These are phyloP conservation scores for Leucophenga montana DNA, from an alignment of 2,888 invertebrate genomes.

Conservation along the genomic window DNA sequence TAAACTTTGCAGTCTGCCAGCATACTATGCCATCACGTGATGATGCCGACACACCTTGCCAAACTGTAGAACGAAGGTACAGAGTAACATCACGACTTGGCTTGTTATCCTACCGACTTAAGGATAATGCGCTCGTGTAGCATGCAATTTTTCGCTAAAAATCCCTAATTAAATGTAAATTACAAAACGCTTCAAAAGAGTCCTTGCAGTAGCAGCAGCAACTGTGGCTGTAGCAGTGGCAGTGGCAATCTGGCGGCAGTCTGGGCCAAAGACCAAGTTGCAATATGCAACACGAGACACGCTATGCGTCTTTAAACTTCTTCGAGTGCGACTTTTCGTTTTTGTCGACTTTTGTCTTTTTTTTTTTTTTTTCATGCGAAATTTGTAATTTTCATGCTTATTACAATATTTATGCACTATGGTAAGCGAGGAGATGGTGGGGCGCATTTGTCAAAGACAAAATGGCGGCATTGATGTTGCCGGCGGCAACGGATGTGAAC, in stretches of 20 bases:
- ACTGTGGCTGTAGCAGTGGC: background rate
- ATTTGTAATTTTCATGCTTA: conserved; percentile 65
- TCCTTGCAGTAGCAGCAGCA: background rate
- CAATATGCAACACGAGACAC: conserved; percentile 7
- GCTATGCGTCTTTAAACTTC: too few species aligned
- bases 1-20: conserved; percentile 35
- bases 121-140: conserved; percentile 34
- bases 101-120: conserved; percentile 33
- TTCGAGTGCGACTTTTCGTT: background rate
- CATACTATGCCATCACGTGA: conserved; percentile 23
- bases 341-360: conserved; percentile 1
- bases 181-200: conserved; percentile 57
- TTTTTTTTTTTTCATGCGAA: conserved; percentile 28
- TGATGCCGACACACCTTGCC: background rate
- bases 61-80: background rate
- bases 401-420: conserved; percentile 61
- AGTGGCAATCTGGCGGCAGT: background rate
- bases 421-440: conserved; percentile 41
- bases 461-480: background rate
- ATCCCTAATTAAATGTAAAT: conserved; percentile 65
- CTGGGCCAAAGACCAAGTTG: background rate
- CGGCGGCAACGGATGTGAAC: background rate
- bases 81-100: conserved; percentile 14
- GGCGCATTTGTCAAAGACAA: conserved; percentile 10
- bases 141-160: conserved; percentile 54